A percentile compares a stretch with the other conserved stretches of the same genome.
Conservation (phyloP, 2,113 vertebrate genomes). For the Apaloderma vittatum region DNA sequence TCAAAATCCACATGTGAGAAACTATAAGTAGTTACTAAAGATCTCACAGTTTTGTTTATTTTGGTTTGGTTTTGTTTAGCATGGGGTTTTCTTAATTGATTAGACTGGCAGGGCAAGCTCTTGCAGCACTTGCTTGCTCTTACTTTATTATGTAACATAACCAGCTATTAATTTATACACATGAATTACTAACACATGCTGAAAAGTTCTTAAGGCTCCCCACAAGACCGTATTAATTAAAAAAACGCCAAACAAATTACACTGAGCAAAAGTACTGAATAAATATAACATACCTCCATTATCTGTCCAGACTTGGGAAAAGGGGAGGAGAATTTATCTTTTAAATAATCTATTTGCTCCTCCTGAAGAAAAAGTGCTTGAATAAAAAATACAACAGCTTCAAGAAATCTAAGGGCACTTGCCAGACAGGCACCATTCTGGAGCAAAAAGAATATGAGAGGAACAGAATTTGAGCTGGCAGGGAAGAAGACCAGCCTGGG, state of each 20-base stretch:
- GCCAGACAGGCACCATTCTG: background rate
- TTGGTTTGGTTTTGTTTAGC: background rate
- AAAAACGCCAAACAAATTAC: background rate
- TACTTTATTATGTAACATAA: background rate
- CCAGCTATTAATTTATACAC: background rate
- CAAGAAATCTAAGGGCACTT: background rate
- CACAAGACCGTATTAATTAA: background rate
- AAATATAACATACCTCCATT: background rate
- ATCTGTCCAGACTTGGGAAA: background rate
- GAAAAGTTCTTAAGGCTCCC: background rate
- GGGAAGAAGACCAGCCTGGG: too few species aligned
- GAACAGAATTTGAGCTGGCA: background rate
- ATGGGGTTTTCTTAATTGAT: background rate
- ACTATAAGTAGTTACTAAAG: background rate
- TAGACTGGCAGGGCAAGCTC: background rate
- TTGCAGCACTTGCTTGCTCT: background rate
- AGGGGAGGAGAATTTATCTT: background rate
- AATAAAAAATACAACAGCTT: background rate
- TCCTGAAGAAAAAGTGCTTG: background rate
- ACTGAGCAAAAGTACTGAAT: background rate
- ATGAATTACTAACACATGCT: background rate
- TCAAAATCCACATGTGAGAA: background rate
- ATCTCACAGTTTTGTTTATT: background rate
- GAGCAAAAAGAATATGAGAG: background rate
- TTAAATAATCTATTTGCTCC: background rate